Conservation (phyloP, 2,113 vertebrate genomes). For the Steatornis caripensis region DNA sequence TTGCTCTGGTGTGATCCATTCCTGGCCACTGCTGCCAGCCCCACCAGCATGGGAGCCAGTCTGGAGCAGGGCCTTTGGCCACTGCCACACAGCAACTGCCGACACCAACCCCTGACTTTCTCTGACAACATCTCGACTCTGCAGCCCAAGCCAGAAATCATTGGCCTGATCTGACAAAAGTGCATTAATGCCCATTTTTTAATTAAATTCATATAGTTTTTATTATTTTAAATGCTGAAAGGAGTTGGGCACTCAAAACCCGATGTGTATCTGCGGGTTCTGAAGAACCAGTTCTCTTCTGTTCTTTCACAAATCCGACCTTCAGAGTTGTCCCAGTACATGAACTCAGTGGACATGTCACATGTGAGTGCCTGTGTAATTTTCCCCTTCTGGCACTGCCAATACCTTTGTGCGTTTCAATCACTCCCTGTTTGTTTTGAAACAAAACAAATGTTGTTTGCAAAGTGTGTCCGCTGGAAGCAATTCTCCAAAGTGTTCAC, state of each 20-base stretch:
- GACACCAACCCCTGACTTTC: not conserved
- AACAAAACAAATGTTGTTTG: not conserved
- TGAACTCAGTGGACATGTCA: not conserved
- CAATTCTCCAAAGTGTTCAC: not conserved
- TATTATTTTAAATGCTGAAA: not conserved
- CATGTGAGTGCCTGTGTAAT: not conserved
- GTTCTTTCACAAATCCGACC: rapidly evolving
- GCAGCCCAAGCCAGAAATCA: not conserved
- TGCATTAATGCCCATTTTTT: not conserved
- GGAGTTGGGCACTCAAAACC: not conserved
- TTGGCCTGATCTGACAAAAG: not conserved
- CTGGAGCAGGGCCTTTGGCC: not conserved
- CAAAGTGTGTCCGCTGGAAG: not conserved
- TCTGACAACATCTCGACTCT: not conserved
- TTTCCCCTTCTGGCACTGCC: not conserved
- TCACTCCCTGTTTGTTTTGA: not conserved
- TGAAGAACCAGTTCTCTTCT: not conserved
- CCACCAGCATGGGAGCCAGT: not conserved
- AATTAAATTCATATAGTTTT: not conserved
- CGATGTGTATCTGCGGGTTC: not conserved
- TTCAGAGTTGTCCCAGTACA: not conserved
- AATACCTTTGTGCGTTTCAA: not conserved
- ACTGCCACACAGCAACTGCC: not conserved
- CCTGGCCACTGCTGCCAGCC: not conserved
- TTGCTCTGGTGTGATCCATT: not conserved